A percentile compares a stretch with the other conserved stretches of the same genome.
Evolutionary conservation across 2,113 vertebrate species (phyloP).

Genomic region (Galemys pyrenaicus): DNA sequence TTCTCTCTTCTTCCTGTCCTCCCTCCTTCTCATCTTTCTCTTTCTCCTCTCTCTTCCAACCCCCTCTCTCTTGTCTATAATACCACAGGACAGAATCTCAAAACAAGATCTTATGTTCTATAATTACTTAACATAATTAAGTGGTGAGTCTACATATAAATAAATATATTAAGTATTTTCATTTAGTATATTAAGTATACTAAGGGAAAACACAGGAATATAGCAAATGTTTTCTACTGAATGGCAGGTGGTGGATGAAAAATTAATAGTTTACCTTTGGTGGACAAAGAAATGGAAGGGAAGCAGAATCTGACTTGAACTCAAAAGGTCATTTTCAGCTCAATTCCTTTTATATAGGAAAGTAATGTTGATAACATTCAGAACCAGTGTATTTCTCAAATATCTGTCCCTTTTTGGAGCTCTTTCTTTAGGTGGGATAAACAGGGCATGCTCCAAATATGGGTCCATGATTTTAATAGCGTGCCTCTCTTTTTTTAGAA

Average conservation of each 20-base stretch:
- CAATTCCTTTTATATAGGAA: slow-evolving; percentile 63
- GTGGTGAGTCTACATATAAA: neutral
- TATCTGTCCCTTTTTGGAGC: slow-evolving; percentile 6
- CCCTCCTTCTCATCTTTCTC: too few species aligned
- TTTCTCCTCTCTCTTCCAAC: neutral
- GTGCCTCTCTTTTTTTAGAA: neutral
- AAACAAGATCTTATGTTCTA: slow-evolving; percentile 20
- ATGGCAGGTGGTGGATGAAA: slow-evolving; percentile 69
- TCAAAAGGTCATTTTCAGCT: slow-evolving; percentile 74
- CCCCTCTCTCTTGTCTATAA: neutral
- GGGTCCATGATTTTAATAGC: neutral
- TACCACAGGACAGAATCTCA: neutral
- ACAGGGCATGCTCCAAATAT: neutral
- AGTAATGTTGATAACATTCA: slow-evolving; percentile 56
- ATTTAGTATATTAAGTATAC: slow-evolving; percentile 24
- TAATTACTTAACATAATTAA: slow-evolving; percentile 57
- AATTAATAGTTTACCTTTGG: slow-evolving; percentile 75
- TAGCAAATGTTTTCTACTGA: slow-evolving; percentile 53
- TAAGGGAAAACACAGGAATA: slow-evolving; percentile 9
- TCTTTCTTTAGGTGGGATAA: slow-evolving; percentile 39
- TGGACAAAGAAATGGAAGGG: slow-evolving; percentile 70
- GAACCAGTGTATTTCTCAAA: slow-evolving; percentile 57
- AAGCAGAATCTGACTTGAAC: slow-evolving; percentile 53
- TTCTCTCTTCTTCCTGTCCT: too few species aligned
- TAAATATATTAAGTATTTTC: neutral